Evolutionary conservation across 2,113 vertebrate species (phyloP), one percentile per base, ranked within the genome.

Genomic region (Fulica atra): DNA sequence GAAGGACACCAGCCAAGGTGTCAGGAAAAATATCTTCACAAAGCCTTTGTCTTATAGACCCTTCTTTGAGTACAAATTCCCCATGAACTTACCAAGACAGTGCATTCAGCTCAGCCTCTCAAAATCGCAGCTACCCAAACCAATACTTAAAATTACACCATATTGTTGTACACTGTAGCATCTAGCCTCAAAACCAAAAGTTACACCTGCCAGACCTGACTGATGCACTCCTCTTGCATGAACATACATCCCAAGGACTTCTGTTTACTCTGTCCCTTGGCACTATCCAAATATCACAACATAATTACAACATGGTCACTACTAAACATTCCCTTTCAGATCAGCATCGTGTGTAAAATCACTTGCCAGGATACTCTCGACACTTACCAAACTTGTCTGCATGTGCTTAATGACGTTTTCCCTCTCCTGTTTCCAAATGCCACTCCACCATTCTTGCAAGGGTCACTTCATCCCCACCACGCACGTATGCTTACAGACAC

Each of bases 41-140:
- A 9, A 80, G 44, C 8, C 10, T 6, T 46, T 80, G 33, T 35
- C 88, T 57, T 80, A 36, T 21, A 66, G 89, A 69, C 35, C 61
- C 26, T 40, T 57, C 44, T 54, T 63, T 46, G 56, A 77, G 54
- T 21, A 91, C 31, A 88, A 42, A n/a, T n/a, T 46, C 36, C 33
- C 72, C 2, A 0, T 26, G 42, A 57, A 50, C 21, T 82, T 53
- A 35, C 50, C 35, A 35, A 60, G 44, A 70, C 14, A 0, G 0
- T 11, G 10, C 1, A 2, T 28, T 51, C 26, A 63, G 35, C 28
- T 68, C 44, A 66, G 44, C 17, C 3, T 92, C 29, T 56, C 10
- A 51, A 81, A 95, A 86, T 4, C 59, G 7, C 60, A 80, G 61
- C 38, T 54, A n/a, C 18, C 10, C 44, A 60, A 38, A 56, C 7